A percentile compares a stretch with the other conserved stretches of the same genome.
These are phyloP conservation scores for Alectoris magna DNA, from an alignment of 2,797 vertebrate genomes.

Conservation along the genomic window DNA sequence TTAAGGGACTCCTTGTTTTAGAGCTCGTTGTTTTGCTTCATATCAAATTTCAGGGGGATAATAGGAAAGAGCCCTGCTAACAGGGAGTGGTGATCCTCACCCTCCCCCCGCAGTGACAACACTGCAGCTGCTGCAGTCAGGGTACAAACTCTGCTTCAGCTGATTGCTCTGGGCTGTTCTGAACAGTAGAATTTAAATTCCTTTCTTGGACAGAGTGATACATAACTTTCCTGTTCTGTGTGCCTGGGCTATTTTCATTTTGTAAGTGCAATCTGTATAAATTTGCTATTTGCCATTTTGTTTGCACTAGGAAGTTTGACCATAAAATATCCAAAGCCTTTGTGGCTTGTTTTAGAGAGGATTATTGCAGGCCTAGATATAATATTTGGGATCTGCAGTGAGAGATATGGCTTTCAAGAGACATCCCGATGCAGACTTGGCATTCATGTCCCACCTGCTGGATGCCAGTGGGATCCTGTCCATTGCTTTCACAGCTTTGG, in stretches of 20 bases:
- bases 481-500: conserved; percentile 68
- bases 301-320: conserved; percentile 59
- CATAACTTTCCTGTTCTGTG: conserved; percentile 26
- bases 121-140: background rate
- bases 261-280: conserved; percentile 22
- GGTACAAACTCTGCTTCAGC: background rate
- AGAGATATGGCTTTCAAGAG: conserved; percentile 66
- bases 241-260: conserved; percentile 31
- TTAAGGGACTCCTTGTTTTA: background rate
- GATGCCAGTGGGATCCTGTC: conserved; percentile 61
- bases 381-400: conserved; percentile 41
- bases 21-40: background rate
- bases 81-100: background rate
- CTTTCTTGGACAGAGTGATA: conserved; percentile 14
- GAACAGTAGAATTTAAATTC: conserved; percentile 26
- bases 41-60: fast-evolving
- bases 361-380: conserved; percentile 61
- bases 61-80: background rate
- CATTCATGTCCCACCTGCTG: conserved; percentile 45
- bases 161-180: conserved; percentile 3
- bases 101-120: background rate
- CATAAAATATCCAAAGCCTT: conserved; percentile 57
- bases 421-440: conserved; percentile 19
- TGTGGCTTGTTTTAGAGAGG: conserved; percentile 47
- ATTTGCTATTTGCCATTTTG: conserved; percentile 58